A percentile compares a stretch with the other conserved stretches of the same genome.
Conservation (phyloP, 2,888 invertebrate genomes). For the Chironomus riparius region DNA sequence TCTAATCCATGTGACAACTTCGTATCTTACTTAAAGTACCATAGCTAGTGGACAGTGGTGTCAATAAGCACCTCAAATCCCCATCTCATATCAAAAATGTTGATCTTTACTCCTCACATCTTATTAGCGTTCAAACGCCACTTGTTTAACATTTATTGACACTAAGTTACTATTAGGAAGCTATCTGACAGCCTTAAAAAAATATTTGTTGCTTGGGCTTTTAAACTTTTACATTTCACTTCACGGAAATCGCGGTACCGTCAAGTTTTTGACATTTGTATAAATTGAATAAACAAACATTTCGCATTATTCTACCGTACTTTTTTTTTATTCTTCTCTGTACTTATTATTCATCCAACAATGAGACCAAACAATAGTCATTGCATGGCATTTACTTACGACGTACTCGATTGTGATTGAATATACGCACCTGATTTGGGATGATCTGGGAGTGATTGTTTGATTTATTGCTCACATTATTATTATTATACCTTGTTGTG, state of each 20-base stretch:
- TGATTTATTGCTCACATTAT: background rate
- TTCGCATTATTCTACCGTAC: background rate
- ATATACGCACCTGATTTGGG: background rate
- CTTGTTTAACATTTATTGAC: no score
- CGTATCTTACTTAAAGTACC: no score
- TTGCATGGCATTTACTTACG: background rate
- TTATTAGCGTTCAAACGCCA: no score
- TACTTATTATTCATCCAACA: background rate
- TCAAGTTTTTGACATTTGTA: background rate
- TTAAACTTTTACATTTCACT: background rate
- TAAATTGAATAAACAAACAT: background rate
- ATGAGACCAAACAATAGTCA: background rate
- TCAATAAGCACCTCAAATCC: no score
- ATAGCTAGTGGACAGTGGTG: no score
- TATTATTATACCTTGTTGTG: background rate
- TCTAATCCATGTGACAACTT: no score
- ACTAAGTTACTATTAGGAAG: no score
- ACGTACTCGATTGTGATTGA: background rate
- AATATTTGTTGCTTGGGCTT: background rate
- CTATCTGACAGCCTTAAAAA: no score
- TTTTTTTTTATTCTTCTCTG: no score
- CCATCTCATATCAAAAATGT: no score
- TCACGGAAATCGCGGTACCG: background rate
- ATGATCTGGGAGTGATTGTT: background rate
- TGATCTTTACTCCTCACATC: no score